Percentiles rank a stretch among this genome's conserved stretches.
These are phyloP conservation scores for Cervus canadensis DNA, from an alignment of 2,113 vertebrate genomes.

Conservation along the genomic window DNA sequence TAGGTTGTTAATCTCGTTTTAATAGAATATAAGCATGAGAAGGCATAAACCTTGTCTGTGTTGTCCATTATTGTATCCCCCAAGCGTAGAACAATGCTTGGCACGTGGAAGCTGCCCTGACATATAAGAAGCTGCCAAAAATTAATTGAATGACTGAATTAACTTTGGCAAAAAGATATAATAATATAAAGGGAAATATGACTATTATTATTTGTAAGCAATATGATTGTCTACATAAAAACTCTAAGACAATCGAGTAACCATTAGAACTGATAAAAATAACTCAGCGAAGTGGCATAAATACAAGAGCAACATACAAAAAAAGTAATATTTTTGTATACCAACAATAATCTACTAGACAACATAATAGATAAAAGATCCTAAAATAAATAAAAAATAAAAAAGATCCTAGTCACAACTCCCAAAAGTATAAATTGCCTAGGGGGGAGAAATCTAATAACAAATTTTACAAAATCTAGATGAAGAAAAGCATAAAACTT, in stretches of 20 bases:
- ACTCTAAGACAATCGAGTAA: neutral
- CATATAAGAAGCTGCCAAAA: neutral
- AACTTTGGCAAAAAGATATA: neutral
- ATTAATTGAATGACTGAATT: neutral
- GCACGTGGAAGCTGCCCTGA: neutral
- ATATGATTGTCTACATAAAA: neutral
- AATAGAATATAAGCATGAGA: neutral
- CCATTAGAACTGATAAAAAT: neutral
- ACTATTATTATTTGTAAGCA: neutral
- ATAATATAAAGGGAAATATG: neutral
- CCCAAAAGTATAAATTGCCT: neutral
- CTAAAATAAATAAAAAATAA: neutral
- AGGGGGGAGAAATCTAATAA: neutral
- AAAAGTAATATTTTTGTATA: neutral
- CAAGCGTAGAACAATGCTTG: neutral
- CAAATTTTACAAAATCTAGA: neutral
- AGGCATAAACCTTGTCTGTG: neutral
- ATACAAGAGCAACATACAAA: neutral
- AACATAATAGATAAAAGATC: neutral
- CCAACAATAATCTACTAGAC: neutral
- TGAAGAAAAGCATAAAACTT: neutral
- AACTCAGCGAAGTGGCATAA: neutral
- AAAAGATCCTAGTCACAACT: neutral
- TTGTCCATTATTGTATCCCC: neutral
- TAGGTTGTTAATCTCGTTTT: neutral